Conservation (phyloP, 2,113 vertebrate species). For the Ictalurus furcatus region DNA sequence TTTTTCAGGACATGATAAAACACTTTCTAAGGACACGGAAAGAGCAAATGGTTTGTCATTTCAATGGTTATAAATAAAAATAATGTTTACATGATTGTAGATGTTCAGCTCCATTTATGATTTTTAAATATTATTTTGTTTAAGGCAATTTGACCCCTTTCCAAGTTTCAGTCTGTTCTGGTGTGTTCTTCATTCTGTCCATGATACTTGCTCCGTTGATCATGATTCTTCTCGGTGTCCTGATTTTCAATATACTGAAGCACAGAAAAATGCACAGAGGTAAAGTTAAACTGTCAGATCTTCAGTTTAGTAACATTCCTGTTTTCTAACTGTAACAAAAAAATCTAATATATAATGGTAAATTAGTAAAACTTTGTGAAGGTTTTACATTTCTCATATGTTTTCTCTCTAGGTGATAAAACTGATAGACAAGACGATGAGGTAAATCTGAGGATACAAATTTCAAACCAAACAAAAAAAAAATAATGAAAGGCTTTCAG, state of each 20-base stretch:
- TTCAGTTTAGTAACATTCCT: not conserved
- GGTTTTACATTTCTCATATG: not conserved
- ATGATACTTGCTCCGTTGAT: not conserved
- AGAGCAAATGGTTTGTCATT: not conserved
- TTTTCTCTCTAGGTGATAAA: not conserved
- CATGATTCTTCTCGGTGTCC: not conserved
- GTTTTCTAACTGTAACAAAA: not conserved
- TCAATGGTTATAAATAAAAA: not conserved
- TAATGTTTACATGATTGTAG: not conserved
- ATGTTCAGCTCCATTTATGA: not conserved
- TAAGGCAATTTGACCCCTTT: not conserved
- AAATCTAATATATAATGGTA: not conserved
- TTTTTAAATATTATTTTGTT: not conserved
- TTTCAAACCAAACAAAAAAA: not conserved
- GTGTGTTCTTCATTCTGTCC: not conserved
- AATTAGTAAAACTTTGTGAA: not conserved
- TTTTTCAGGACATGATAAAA: not conserved
- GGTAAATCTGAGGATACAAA: not conserved
- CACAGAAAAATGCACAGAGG: not conserved
- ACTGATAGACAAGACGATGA: not conserved
- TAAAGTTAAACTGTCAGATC: not conserved
- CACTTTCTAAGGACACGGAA: not conserved
- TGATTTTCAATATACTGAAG: not conserved
- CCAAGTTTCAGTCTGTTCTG: not conserved
- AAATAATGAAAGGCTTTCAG: not conserved